These are phyloP conservation scores for Onychomys leucogaster DNA, from an alignment of 2,797 vertebrate species.

Conservation along the genomic window DNA sequence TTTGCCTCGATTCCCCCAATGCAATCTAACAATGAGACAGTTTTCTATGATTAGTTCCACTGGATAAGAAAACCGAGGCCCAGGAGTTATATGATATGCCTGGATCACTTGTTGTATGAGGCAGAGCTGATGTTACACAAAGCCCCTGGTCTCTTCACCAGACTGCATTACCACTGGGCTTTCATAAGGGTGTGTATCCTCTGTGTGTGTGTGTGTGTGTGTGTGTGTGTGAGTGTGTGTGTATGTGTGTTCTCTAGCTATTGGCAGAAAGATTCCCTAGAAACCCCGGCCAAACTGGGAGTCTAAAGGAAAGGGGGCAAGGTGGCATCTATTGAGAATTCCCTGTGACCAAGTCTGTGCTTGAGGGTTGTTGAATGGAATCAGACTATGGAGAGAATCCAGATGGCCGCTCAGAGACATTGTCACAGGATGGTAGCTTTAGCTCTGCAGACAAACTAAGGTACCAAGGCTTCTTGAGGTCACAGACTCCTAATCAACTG, in stretches of 20 bases:
- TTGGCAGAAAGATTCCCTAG: slow-evolving; percentile 11
- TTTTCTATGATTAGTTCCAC: neutral
- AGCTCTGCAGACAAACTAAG: neutral
- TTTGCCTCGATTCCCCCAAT: neutral
- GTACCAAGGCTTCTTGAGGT: neutral
- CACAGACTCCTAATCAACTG: neutral
- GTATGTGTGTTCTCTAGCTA: neutral
- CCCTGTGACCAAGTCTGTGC: neutral
- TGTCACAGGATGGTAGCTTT: neutral
- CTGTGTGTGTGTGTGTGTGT: neutral
- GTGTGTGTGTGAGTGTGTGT: neutral
- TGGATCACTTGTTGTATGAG: neutral
- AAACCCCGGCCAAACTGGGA: neutral
- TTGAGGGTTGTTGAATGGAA: neutral
- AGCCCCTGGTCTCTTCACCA: neutral
- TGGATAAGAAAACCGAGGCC: slow-evolving; percentile 28
- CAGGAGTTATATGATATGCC: neutral
- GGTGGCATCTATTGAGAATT: neutral
- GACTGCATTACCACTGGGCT: neutral
- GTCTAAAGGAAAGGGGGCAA: neutral
- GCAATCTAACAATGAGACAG: neutral
- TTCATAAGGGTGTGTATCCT: neutral
- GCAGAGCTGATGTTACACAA: neutral
- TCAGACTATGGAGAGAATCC: neutral
- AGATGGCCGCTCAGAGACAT: neutral